phyloP scores from a whole-genome alignment of 2,797 vertebrate species.

The Lerista edwardsae region DNA sequence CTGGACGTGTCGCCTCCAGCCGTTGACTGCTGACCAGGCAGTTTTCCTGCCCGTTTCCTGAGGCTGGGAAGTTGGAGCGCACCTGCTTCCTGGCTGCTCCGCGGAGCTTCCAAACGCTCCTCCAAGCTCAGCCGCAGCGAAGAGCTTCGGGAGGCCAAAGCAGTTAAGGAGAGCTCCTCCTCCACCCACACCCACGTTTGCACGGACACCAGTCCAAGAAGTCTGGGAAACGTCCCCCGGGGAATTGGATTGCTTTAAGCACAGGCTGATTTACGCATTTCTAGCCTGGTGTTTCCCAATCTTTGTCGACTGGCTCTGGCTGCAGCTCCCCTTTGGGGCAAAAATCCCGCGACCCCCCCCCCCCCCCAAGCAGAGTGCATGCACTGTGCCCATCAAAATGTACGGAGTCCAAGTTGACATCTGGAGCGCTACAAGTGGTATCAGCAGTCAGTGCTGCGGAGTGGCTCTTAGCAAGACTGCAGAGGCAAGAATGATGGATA shows the following conservation, averaged over 20 bases:
- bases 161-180: background rate
- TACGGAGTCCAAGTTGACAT: background rate
- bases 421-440: background rate
- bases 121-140: background rate
- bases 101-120: background rate
- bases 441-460: too few relatives aligned
- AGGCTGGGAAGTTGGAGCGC: background rate
- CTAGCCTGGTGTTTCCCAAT: too few relatives aligned
- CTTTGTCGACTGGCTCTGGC: too few relatives aligned
- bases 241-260: accelerated
- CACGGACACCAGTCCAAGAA: background rate
- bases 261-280: background rate
- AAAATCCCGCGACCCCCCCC: too few relatives aligned
- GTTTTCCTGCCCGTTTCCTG: slow-evolving; percentile 5
- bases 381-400: background rate
- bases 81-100: slow-evolving; percentile 15
- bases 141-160: background rate
- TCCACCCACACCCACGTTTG: background rate
- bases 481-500: background rate
- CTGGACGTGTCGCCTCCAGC: background rate
- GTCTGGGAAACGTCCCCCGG: too few relatives aligned
- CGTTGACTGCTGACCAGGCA: background rate
- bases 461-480: background rate
- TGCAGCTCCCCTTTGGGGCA: too few relatives aligned
- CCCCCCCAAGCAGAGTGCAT: too few relatives aligned